phyloP scores from a whole-genome alignment of 2,113 vertebrate species.

The Aspidoscelis tigris region DNA sequence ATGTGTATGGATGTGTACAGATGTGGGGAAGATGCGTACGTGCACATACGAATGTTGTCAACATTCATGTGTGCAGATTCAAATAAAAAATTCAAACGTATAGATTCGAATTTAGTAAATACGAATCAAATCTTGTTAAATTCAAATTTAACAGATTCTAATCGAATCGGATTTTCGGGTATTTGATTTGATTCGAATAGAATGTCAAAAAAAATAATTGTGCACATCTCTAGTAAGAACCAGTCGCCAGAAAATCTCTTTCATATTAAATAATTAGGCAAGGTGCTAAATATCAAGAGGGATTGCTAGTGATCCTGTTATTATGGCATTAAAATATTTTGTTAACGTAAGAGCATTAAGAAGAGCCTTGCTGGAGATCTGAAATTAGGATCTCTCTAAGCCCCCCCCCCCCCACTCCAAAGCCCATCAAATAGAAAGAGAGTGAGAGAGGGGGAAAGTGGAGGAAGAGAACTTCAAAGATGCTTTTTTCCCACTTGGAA shows the following conservation, averaged over 20 bases:
- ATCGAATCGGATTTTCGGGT: too few relatives aligned
- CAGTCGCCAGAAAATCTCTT: conserved; percentile 25
- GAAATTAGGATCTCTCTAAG: conserved; percentile 44
- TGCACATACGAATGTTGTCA: too few relatives aligned
- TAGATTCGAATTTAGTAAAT: too few relatives aligned
- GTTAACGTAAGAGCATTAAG: conserved; percentile 53
- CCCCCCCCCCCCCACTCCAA: conserved; percentile 27
- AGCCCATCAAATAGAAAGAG: conserved; percentile 24
- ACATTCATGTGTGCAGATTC: too few relatives aligned
- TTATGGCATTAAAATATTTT: conserved; percentile 58
- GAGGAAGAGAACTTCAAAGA: conserved; percentile 75
- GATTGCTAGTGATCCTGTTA: conserved; percentile 34
- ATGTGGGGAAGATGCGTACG: too few relatives aligned
- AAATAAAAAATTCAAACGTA: too few relatives aligned
- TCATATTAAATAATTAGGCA: conserved; percentile 56
- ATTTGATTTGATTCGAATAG: too few relatives aligned
- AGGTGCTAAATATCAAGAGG: conserved; percentile 41
- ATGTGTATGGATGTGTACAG: too few relatives aligned
- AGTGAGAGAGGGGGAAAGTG: background rate
- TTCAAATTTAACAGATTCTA: too few relatives aligned
- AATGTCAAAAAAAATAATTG: too few relatives aligned
- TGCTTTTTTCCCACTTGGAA: conserved; percentile 73
- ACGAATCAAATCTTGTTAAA: too few relatives aligned
- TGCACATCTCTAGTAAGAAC: background rate
- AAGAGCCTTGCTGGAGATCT: conserved; percentile 61